Evolutionary conservation across 2,113 vertebrate species (phyloP).

Genomic region (Pardalotus punctatus): DNA sequence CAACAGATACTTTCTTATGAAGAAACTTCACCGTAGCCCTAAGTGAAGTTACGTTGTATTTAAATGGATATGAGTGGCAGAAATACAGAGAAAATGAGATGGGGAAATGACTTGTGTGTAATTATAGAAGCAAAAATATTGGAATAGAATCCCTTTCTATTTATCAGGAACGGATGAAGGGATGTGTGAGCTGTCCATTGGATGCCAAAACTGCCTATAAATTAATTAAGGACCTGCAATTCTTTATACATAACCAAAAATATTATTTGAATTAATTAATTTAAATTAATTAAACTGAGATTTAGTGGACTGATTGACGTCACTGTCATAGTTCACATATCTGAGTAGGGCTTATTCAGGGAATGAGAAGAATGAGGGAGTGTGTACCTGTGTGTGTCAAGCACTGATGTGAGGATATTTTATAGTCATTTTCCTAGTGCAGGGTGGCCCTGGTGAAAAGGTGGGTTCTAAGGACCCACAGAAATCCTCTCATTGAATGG

Average conservation of each 20-base stretch:
- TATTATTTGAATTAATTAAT: background rate
- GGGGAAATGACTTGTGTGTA: background rate
- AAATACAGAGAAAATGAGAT: background rate
- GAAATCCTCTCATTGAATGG: background rate
- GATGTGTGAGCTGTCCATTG: background rate
- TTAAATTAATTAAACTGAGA: background rate
- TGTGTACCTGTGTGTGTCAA: background rate
- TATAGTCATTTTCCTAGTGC: background rate
- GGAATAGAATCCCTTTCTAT: background rate
- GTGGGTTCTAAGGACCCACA: background rate
- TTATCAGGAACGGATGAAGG: background rate
- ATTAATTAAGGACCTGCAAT: background rate
- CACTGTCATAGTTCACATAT: background rate
- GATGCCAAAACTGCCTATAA: background rate
- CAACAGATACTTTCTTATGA: background rate
- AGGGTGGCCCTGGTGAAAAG: background rate
- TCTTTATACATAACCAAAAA: background rate
- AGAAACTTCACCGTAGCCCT: background rate
- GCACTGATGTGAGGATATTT: rapidly evolving
- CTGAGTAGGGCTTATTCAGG: background rate
- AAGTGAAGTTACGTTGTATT: background rate
- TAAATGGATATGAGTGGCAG: background rate
- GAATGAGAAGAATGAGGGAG: background rate
- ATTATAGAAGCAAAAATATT: background rate
- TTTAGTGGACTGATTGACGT: background rate